Evolutionary conservation across 2,113 vertebrate genomes (phyloP).

Genomic region (Falco punctatus): DNA sequence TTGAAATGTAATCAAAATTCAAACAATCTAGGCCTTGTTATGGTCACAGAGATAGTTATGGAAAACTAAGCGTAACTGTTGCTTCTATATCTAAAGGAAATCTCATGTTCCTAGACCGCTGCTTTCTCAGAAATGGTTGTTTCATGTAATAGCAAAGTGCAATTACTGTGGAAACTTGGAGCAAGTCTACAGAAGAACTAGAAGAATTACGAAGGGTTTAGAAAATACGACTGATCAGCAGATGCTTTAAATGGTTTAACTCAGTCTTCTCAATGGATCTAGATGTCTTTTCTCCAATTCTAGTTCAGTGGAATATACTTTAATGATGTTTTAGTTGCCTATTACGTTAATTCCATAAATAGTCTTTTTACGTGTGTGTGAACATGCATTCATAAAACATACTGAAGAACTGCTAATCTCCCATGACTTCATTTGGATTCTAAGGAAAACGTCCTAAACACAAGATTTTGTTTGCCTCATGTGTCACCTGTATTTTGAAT

Average conservation of each 20-base stretch:
- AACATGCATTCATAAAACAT: background rate
- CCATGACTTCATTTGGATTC: background rate
- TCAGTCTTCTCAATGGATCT: background rate
- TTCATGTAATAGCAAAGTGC: background rate
- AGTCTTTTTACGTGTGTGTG: background rate
- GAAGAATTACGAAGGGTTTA: background rate
- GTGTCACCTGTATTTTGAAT: background rate
- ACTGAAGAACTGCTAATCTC: background rate
- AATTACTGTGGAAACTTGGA: background rate
- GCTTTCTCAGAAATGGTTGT: background rate
- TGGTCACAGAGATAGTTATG: background rate
- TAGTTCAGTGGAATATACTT: background rate
- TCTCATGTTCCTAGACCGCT: background rate
- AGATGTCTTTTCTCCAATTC: background rate
- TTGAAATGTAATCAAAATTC: background rate
- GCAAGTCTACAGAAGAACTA: background rate
- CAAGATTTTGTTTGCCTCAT: background rate
- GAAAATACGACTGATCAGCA: background rate
- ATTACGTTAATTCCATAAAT: background rate
- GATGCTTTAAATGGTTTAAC: background rate
- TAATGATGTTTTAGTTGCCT: background rate
- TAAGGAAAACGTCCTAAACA: background rate
- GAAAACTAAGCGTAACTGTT: background rate
- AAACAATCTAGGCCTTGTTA: background rate
- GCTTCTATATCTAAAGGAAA: background rate